Base-by-base conservation (phyloP, 2,888 invertebrate species). In the Exocentrus adspersus region DNA sequence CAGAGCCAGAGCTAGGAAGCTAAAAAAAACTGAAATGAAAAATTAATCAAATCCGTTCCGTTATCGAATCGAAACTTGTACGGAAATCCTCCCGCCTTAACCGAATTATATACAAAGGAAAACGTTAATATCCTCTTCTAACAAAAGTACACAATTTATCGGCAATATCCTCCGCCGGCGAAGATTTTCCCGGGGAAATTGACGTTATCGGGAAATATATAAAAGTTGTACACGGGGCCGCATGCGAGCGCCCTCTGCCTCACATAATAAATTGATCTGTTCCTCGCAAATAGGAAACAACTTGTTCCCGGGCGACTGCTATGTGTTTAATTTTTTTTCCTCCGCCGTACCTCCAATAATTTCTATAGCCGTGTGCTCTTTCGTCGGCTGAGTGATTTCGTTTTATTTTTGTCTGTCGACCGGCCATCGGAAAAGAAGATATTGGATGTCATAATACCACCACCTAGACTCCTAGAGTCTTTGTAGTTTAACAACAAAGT, bases 181-280 rank as follows among this genome's bases (percentile, higher is more conserved):
- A 20, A 53, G 41, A 41, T 37, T 52, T 52, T 19, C 37, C 32
- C 32, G 14, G 42, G n/a, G 41, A 20, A 14, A 32, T 21, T 20
- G 51, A 53, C 53, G 53, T 42, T 42, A 53, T 41, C 53, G 53
- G 41, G 42, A 53, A 24, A 24, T 24, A 53, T 53, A 53, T 53
- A 53, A 53, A 53, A 41, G 53, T 53, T 53, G 41, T 37, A 53
- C 20, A 37, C 37, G 37, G 41, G 37, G 53, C 14, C 16, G 21
- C 14, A 53, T 12, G 41, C 12, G 32, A 41, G 41, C 19, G 37
- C 37, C 37, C 37, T 24, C 24, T 41, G 53, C 42, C n/a, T 20
- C 32, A 42, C 53, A 21, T 53, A 53, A 53, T 42, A 53, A 53
- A 53, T 53, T 41, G 53, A 53, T 53, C 41, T 14, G 16, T 42